Evolutionary conservation across 2,113 vertebrate genomes (phyloP), one percentile per base, ranked within the genome.

Genomic region (Alligator sinensis): DNA sequence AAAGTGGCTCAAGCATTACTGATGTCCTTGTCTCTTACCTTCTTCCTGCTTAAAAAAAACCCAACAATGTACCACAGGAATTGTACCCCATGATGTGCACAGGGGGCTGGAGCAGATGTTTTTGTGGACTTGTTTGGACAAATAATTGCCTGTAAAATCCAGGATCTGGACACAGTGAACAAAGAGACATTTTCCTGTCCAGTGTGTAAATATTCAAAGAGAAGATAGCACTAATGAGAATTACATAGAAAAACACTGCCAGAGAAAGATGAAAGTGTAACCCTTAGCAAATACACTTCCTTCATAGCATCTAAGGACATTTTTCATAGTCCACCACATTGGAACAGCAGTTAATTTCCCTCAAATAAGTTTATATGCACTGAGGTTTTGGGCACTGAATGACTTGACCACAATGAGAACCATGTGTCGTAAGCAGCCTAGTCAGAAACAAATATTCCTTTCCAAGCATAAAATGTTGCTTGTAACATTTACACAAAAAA

Each of bases 311-410:
- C 58, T 84, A 66, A 63, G 54, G 64, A 62, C 77, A 61, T 81
- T 38, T 47, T 13, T 86, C 82, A 72, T 25, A 66, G 63, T 72
- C 22, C 28, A 68, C 66, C 68, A 77, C 0, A 81, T 66, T 77
- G 59, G 82, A 92, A 93, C 80, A 95, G 72, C 57, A 0, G 85
- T 75, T 88, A 27, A 82, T 84, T 84, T 88, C 88, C 90, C 88
- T 86, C 80, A 68, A 96, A 84, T 77, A 75, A 82, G 83, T 87
- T 92, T 80, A 58, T 59, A 64, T 70, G 62, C 86, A 76, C 82
- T 94, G 95, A 93, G 96, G 95, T 96, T 94, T 96, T 90, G 88
- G 93, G 92, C 92, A 72, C 82, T 77, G 84, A 86, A 79, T 1
- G 25, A 70, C 84, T 93, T 94, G 1, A 3, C 95, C 92, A 84